Evolutionary conservation across 2,113 vertebrate species (phyloP).

Genomic region (Penelope pileata): DNA sequence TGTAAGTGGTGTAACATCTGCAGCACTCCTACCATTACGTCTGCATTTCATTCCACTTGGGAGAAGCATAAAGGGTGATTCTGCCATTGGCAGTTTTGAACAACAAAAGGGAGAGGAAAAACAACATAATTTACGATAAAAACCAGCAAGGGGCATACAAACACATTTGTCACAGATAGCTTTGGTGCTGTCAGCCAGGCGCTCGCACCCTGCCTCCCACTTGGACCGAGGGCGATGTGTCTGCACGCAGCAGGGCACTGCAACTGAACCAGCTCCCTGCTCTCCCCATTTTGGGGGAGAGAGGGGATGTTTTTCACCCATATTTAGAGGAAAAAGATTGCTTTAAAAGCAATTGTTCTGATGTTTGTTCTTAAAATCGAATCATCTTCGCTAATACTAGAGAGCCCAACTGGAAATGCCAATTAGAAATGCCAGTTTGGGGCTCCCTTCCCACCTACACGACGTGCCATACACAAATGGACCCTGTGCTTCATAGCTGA

Average conservation of each 20-base stretch:
- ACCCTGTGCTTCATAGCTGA: background rate
- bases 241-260: too few species aligned
- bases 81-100: constrained; percentile 37
- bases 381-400: accelerated
- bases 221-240: background rate
- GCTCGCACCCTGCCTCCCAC: background rate
- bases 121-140: constrained; percentile 53
- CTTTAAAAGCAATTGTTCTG: background rate
- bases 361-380: background rate
- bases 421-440: background rate
- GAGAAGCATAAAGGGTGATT: constrained; percentile 45
- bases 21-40: background rate
- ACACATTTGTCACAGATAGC: constrained; percentile 28
- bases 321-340: background rate
- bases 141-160: constrained; percentile 49
- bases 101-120: constrained; percentile 52
- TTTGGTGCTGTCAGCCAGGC: background rate
- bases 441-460: background rate
- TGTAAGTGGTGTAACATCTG: background rate
- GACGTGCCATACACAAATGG: accelerated
- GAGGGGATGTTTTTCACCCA: accelerated
- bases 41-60: background rate
- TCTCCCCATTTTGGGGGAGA: background rate
- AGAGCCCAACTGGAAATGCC: background rate
- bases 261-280: background rate